phyloP scores from a whole-genome alignment of 2,113 vertebrate species.

The Tetraodon nigroviridis region DNA sequence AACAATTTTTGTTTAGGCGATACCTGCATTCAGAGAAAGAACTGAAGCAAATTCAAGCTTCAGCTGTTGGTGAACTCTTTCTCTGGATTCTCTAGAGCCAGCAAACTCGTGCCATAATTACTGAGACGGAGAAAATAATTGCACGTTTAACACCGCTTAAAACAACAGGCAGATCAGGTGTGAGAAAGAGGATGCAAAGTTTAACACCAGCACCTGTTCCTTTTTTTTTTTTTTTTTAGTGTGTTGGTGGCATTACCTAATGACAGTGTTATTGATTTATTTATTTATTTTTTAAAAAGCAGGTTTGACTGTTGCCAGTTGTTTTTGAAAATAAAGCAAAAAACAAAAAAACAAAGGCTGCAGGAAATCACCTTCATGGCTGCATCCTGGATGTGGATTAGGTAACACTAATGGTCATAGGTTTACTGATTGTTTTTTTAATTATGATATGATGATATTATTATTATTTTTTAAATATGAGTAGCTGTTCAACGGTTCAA shows the following conservation, averaged over 20 bases:
- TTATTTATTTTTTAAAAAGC: not conserved
- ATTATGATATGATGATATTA: not conserved
- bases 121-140: conserved; percentile 17
- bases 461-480: too few species aligned
- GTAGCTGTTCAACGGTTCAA: not conserved
- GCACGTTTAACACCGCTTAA: conserved; percentile 6
- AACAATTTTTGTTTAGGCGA: too few species aligned
- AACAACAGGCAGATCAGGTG: not conserved
- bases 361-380: conserved; percentile 40
- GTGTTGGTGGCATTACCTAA: not conserved
- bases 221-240: not conserved
- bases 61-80: not conserved
- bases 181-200: not conserved
- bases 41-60: too few species aligned
- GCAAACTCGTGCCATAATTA: conserved; percentile 20
- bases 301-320: conserved; percentile 1
- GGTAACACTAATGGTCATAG: conserved; percentile 12
- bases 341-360: conserved; percentile 20
- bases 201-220: too few species aligned
- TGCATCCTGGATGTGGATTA: conserved; percentile 42
- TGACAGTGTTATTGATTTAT: not conserved
- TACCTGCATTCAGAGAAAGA: too few species aligned
- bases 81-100: conserved; percentile 9
- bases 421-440: conserved; percentile 15
- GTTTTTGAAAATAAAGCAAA: too few species aligned